Evolutionary conservation across 2,113 vertebrate genomes (phyloP), one percentile per base, ranked within the genome.

Genomic region (Eupsittula cactorum): DNA sequence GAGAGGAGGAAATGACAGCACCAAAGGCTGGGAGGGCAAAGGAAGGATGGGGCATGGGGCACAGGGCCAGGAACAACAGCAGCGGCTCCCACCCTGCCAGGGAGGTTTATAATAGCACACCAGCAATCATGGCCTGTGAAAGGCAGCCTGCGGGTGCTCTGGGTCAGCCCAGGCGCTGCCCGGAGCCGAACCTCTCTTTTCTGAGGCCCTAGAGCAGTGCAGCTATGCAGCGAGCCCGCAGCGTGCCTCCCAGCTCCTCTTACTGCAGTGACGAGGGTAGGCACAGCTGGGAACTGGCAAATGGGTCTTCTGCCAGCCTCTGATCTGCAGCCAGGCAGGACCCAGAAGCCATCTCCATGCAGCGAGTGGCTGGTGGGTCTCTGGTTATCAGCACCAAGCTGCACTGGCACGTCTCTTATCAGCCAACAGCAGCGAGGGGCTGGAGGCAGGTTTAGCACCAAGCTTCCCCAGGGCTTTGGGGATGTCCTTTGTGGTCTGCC

Each of bases 31-130:
- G 87, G 89, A 95, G 90, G 82, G 92, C 83, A 33, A 77, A 95
- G 97, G 95, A 96, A 97, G 96, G 97, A 97, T 95, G 95, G 93
- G 96, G 96, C 94, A 92, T 3, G 5, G 81, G 96, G 94, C 89
- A 47, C 3, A 6, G 92, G 55, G 92, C 92, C 90, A 82, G 92
- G 46, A 97, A 88, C 88, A 92, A 78, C 80, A 88, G 82, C 76
- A 42, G 88, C 2, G 1, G 67, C 89, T 90, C 86, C 95, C 90
- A 27, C 44, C 93, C 67, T 29, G 44, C 55, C 21, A 9, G 31
- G 60, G n/a, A 68, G 76, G 75, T 64, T 93, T 85, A 17, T 25
- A 71, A 88, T 19, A 68, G 83, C 73, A 8, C 12, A 2, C 5
- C 3, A 6, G 44, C 50, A 10, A 16, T 10, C 29, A 5, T 3